Conservation (phyloP, 2,888 invertebrate species). For the Tanytarsus gracilentus region DNA sequence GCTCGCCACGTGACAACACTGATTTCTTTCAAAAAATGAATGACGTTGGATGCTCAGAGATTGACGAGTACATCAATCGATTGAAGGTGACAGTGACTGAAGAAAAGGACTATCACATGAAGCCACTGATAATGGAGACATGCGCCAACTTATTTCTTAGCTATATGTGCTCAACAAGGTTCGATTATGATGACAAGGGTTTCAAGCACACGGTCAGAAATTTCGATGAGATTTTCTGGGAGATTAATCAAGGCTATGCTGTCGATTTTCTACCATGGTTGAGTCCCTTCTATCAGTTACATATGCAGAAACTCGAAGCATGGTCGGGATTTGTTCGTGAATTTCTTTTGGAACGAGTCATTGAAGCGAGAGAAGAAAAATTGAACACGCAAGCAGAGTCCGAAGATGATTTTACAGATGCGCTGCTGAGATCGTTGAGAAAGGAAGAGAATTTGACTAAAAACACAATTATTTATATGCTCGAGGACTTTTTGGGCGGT, state of each 20-base stretch:
- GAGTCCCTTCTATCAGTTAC: slow-evolving; percentile 58
- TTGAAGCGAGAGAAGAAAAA: slow-evolving; percentile 49
- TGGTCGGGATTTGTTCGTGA: slow-evolving; percentile 63
- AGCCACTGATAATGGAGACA: slow-evolving; percentile 60
- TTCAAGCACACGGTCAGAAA: slow-evolving; percentile 59
- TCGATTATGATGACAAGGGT: slow-evolving; percentile 57
- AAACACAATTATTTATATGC: slow-evolving; percentile 69
- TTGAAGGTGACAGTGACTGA: slow-evolving; percentile 42
- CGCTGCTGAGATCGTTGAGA: slow-evolving; percentile 58
- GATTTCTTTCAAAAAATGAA: slow-evolving; percentile 62
- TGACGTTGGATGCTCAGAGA: slow-evolving; percentile 59
- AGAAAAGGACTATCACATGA: slow-evolving; percentile 49
- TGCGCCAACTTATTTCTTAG: slow-evolving; percentile 78
- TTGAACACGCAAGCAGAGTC: slow-evolving; percentile 33
- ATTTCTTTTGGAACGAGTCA: slow-evolving; percentile 64
- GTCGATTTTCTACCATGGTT: slow-evolving; percentile 81
- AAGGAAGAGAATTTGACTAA: slow-evolving; percentile 60
- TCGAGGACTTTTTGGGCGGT: slow-evolving; percentile 81
- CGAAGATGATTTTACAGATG: slow-evolving; percentile 57
- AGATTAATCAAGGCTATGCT: slow-evolving; percentile 81
- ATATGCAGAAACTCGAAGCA: slow-evolving; percentile 56
- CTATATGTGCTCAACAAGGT: slow-evolving; percentile 77
- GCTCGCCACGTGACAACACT: slow-evolving; percentile 67
- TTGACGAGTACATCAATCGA: slow-evolving; percentile 51
- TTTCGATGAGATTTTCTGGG: slow-evolving; percentile 85